Evolutionary conservation across 1,140 invertebrate species (phyloP).

Genomic region (Drosophila pachea): DNA sequence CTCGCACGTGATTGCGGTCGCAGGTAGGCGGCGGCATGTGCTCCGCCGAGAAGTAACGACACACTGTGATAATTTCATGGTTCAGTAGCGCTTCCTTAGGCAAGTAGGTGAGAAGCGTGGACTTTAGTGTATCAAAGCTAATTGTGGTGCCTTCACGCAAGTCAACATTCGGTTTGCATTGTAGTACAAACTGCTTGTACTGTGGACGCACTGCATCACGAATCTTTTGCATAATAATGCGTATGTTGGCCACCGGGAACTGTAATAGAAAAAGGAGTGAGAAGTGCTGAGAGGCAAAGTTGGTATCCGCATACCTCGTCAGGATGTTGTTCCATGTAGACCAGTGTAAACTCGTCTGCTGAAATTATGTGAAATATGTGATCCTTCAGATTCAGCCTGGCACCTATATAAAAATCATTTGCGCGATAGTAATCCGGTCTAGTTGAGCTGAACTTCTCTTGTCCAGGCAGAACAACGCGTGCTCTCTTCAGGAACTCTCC

Average conservation of each 20-base stretch:
- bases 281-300: background rate
- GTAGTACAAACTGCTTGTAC: slow-evolving; percentile 87
- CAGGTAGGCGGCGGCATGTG: slow-evolving; percentile 79
- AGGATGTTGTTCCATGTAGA: slow-evolving; percentile 91
- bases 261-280: slow-evolving; percentile 56
- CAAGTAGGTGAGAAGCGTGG: slow-evolving; percentile 80
- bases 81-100: slow-evolving; percentile 85
- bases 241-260: slow-evolving; percentile 86
- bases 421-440: slow-evolving; percentile 87
- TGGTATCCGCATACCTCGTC: slow-evolving; percentile 81
- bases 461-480: slow-evolving; percentile 86
- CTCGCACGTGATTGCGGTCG: slow-evolving; percentile 79
- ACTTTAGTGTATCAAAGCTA: slow-evolving; percentile 81
- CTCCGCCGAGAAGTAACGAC: slow-evolving; percentile 82
- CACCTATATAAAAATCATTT: slow-evolving; percentile 90
- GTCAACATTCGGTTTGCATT: slow-evolving; percentile 81
- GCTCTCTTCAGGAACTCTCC: slow-evolving; percentile 85
- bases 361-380: slow-evolving; percentile 88
- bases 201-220: slow-evolving; percentile 82
- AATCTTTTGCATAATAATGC: slow-evolving; percentile 86
- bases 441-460: slow-evolving; percentile 83
- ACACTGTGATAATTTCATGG: slow-evolving; percentile 88
- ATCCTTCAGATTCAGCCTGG: slow-evolving; percentile 85
- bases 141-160: slow-evolving; percentile 48
- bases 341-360: slow-evolving; percentile 91